Evolutionary conservation across 2,113 vertebrate species (phyloP), one percentile per base, ranked within the genome.

Genomic region (Perccottus glenii): DNA sequence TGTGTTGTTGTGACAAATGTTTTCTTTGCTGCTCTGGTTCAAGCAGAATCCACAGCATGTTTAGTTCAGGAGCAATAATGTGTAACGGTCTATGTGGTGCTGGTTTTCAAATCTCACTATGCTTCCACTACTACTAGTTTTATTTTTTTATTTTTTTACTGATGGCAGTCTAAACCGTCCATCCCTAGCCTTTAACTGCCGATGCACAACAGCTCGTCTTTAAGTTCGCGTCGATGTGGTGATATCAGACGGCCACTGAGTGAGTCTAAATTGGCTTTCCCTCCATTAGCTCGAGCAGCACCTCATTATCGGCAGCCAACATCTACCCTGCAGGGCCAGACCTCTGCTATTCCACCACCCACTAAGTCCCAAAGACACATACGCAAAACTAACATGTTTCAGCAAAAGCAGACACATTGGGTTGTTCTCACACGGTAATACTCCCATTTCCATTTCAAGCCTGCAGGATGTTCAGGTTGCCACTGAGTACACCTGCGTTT

Each of bases 261-360:
- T 65, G 74, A 58, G 76, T 79, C 78, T 52, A 79, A 87, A 87
- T 80, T 85, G 80, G 75, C 81, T 87, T 81, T 83, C 56, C 70
- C 68, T 77, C 77, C 68, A 81, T 86, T 83, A 80, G 64, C 53
- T 67, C 63, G 75, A 75, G 71, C 81, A 55, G 59, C 0, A 62
- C 33, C 74, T 85, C 63, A 77, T 87, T 87, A 87, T 88, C 74
- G 58, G 75, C 63, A 64, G 77, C 77, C 63, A 77, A 64, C 78
- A 77, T 84, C 79, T 66, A 9, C 57, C 73, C 86, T 75, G 80
- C 83, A 70, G 80, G 82, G 60, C 73, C 79, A 77, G 73, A 60
- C 67, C 76, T 81, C 77, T 65, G 51, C 73, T 51, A 58, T 63
- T 62, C 58, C 0, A 0, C 71, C 71, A 70, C 67, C 77, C 61